Evolutionary conservation across 2,888 invertebrate genomes (phyloP), one percentile per base, ranked within the genome.

Genomic region (Aleiodes testaceus): DNA sequence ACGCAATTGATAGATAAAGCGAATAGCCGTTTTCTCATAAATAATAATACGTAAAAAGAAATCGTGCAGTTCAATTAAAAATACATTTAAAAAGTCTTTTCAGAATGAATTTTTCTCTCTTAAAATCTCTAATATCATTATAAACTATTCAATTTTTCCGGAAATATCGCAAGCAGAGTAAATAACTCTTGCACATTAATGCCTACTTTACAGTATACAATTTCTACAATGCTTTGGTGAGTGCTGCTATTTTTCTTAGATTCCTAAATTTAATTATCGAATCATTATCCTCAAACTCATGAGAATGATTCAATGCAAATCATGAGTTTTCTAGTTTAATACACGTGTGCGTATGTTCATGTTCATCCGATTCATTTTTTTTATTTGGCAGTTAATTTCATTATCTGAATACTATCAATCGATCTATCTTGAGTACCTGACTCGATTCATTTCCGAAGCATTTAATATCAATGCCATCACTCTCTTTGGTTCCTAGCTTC

Each of bases 321-420:
- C 16, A 59, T 42, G 30, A 36, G 22, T 26, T n/a, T 55, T n/a
- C 14, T 16, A 59, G 9, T 42, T 59, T 59, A 59, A 59, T 36
- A 36, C 59, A 42, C 70, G 65, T 64, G 76, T 74, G 78, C 76
- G 76, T 77, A 77, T 79, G 72, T 77, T 73, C 67, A 75, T 80
- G 80, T 81, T 80, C 78, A 81, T 80, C 74, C 59, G 61, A 72
- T 52, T 64, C 65, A 53, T 67, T 72, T 65, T 11, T 20, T 53
- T 69, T 64, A 69, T 74, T 74, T 75, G 69, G 67, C 68, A 69
- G 68, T 73, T 75, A 64, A 47, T 66, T 66, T 63, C 18, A 36
- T 59, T 26, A 18, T 67, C 49, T 42, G 65, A 74, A 71, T 64
- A 67, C 67, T 53, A 66, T 16, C 42, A 61, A 14, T 63, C 18